Evolutionary conservation across 2,797 vertebrate species (phyloP), one percentile per base, ranked within the genome.

Genomic region (Rhynchonycteris naso): DNA sequence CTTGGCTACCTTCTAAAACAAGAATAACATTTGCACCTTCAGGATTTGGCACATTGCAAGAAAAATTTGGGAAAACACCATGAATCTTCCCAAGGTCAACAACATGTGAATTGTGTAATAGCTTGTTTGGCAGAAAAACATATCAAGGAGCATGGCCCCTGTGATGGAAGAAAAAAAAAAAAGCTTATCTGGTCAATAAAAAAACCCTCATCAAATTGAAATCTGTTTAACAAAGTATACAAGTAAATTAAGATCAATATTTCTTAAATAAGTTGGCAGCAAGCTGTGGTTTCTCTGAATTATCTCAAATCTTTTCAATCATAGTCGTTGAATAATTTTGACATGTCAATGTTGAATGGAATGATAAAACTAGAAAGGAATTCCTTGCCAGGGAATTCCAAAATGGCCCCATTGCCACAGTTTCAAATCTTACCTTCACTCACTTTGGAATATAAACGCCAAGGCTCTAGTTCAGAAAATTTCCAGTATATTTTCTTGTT

Each of bases 161-260:
- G 38, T 78, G 90, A 76, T 90, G 26, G 5, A 19, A 16, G 28
- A 71, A 69, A 69, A 35, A n/a, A 76, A 13, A 83, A 65, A 38
- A 1, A 7, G 33, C 13, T 72, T 43, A 68, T 4, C 19, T 85
- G 54, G 35, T 30, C 68, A 81, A 43, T 71, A 81, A 74, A 87
- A 91, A 80, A 43, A 43, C 43, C 15, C 59, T 68, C 65, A 56
- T 65, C 66, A 89, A 71, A 76, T 58, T 89, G 80, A 81, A 85
- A 89, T 94, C 35, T 76, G 80, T 76, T 56, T 76, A 80, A 30
- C 54, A 94, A 92, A 94, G 54, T 52, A 71, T 58, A 78, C 65
- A 82, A 63, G 63, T 75, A 61, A 81, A 81, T 80, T 68, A 86
- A 92, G 21, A 19, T 43, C 47, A 85, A 28, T 6, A 52, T 89